Evolutionary conservation across 1,140 invertebrate species (phyloP).

Genomic region (Brachionus asplanchnoidis): DNA sequence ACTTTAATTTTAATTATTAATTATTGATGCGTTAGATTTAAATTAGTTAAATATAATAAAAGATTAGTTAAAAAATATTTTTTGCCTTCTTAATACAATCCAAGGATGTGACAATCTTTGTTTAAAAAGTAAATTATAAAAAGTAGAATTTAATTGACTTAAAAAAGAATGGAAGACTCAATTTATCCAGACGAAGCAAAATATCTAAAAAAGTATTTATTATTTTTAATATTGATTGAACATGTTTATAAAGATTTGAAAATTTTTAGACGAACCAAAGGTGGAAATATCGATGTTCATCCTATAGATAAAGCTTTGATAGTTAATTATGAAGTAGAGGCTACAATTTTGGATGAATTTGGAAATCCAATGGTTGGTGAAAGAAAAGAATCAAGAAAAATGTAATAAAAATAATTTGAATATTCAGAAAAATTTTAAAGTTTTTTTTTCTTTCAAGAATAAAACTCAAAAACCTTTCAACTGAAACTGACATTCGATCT

Average conservation of each 20-base stretch:
- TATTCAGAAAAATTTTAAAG: not conserved
- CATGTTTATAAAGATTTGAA: no score
- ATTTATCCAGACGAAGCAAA: slow-evolving; percentile 11
- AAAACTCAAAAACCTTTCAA: slow-evolving; percentile 73
- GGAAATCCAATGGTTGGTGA: slow-evolving; percentile 78
- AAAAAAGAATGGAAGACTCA: slow-evolving; percentile 14
- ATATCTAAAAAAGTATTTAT: slow-evolving; percentile 38
- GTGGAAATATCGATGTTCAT: slow-evolving; percentile 79
- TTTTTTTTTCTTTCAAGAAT: slow-evolving; percentile 60
- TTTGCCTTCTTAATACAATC: no score
- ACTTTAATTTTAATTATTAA: not conserved
- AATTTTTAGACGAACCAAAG: slow-evolving; percentile 67
- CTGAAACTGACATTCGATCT: slow-evolving; percentile 70
- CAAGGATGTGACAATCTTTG: slow-evolving; percentile 15
- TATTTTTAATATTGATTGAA: not conserved
- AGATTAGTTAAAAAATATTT: no score
- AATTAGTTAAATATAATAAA: not conserved
- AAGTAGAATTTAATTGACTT: no score
- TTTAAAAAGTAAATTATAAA: no score
- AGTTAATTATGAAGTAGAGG: slow-evolving; percentile 81
- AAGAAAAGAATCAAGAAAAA: slow-evolving; percentile 67
- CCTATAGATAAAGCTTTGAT: slow-evolving; percentile 82
- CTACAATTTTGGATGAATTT: slow-evolving; percentile 73
- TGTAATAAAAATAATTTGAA: slow-evolving; percentile 49
- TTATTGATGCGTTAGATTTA: not conserved